A percentile compares a stretch with the other conserved stretches of the same genome.
Evolutionary conservation across 2,113 vertebrate species (phyloP).

Genomic region (Etheostoma spectabile): DNA sequence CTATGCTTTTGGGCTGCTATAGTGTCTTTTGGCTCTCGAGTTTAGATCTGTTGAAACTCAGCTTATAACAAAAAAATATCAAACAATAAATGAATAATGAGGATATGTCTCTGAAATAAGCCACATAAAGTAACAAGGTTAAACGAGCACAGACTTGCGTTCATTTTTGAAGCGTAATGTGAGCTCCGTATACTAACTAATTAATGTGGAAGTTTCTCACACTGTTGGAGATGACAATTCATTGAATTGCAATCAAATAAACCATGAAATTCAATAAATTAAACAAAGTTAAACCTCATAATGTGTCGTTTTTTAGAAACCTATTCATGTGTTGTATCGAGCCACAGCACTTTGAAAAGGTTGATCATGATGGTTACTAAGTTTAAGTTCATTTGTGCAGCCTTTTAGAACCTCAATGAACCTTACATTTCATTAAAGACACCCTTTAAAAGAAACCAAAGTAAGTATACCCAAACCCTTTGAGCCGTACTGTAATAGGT

Average conservation of each 20-base stretch:
- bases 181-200: conserved; percentile 11
- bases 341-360: background rate
- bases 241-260: background rate
- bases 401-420: background rate
- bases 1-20: conserved; percentile 6
- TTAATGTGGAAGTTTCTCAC: conserved; percentile 5
- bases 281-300: background rate
- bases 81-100: conserved; percentile 2
- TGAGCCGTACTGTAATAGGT: background rate
- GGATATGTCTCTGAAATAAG: conserved; percentile 8
- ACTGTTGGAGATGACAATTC: background rate
- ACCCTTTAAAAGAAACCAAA: background rate
- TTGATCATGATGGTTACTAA: background rate
- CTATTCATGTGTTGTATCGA: background rate
- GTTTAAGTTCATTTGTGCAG: background rate
- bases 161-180: conserved; percentile 15
- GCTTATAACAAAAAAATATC: conserved; percentile 12
- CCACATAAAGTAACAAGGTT: background rate
- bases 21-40: background rate
- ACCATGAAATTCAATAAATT: background rate
- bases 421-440: background rate
- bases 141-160: background rate
- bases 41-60: background rate
- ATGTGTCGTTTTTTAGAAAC: background rate
- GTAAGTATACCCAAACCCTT: no score